These are phyloP conservation scores for Mastomys natalensis DNA, from an alignment of 2,113 vertebrate genomes.

Conservation along the genomic window DNA sequence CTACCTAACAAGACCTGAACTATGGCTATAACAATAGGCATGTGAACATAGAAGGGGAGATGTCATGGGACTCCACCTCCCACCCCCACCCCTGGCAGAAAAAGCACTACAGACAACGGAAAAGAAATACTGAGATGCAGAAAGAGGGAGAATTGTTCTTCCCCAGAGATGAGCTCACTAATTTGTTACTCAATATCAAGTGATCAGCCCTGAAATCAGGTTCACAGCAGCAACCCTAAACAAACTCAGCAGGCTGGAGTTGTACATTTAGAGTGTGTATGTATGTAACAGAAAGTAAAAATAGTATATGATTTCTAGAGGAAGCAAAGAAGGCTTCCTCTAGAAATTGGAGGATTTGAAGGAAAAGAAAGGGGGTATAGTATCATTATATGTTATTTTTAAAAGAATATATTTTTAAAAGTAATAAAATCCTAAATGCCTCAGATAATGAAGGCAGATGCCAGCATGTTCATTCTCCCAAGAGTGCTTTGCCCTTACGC, in stretches of 20 bases:
- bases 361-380: background rate
- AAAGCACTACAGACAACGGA: background rate
- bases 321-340: background rate
- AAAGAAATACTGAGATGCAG: background rate
- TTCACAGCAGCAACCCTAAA: background rate
- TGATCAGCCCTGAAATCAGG: background rate
- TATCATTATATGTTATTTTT: background rate
- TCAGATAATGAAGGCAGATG: background rate
- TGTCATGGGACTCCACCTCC: background rate
- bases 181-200: background rate
- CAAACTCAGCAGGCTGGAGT: background rate
- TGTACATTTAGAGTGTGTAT: background rate
- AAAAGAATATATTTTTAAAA: background rate
- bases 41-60: background rate
- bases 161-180: background rate
- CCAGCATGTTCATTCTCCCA: background rate
- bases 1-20: background rate
- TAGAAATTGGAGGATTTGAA: background rate
- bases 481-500: background rate
- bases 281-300: background rate
- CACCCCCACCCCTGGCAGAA: background rate
- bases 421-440: background rate
- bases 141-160: background rate
- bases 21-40: background rate
- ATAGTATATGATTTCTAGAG: background rate